Evolutionary conservation across 2,888 invertebrate species (phyloP).

Genomic region (Plagiodera versicolora): DNA sequence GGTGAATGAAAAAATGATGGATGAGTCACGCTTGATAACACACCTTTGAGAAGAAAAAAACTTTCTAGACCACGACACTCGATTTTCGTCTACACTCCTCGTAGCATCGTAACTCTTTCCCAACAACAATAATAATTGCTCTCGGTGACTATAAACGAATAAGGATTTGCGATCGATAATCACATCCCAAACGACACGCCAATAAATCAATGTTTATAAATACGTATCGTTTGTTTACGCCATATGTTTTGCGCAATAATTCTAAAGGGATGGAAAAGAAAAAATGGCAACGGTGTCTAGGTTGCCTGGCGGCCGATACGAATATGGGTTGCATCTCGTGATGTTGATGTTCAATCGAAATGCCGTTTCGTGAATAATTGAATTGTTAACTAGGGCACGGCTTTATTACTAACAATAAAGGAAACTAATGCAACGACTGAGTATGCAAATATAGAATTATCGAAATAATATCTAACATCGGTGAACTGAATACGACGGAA

Average conservation of each 20-base stretch:
- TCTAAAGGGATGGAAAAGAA: background rate
- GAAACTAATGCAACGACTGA: background rate
- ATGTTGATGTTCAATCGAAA: slow-evolving; percentile 15
- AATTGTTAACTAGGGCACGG: slow-evolving; percentile 10
- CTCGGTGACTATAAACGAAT: slow-evolving; percentile 1
- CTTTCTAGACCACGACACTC: no score
- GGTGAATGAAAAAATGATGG: background rate
- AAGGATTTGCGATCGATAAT: slow-evolving; percentile 13
- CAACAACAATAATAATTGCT: background rate
- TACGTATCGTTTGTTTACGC: background rate
- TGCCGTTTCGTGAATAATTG: slow-evolving; percentile 14
- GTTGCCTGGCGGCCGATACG: background rate
- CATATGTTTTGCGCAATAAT: background rate
- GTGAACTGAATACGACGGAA: no score
- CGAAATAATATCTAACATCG: background rate
- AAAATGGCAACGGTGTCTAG: background rate
- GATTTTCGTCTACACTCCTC: background rate
- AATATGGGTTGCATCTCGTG: background rate
- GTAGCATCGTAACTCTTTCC: background rate
- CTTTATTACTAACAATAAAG: slow-evolving; percentile 9
- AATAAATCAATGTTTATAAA: slow-evolving; percentile 12
- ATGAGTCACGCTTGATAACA: background rate
- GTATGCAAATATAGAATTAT: background rate
- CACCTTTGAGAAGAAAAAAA: background rate
- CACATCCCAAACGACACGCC: slow-evolving; percentile 12